Conservation (phyloP, 2,113 vertebrate species). For the Petaurus breviceps region DNA sequence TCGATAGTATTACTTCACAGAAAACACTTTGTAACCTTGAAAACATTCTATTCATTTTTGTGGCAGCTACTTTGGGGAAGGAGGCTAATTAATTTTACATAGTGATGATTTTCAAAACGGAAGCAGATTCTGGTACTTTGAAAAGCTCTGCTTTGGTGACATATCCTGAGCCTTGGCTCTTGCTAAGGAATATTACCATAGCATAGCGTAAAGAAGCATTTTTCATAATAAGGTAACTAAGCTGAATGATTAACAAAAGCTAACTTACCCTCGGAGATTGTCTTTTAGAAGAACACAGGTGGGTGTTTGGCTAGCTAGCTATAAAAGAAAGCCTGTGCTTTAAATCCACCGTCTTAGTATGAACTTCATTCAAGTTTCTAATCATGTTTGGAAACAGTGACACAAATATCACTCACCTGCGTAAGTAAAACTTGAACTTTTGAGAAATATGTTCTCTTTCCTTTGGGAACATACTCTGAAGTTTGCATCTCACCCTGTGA, state of each 20-base stretch:
- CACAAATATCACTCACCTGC: conserved; percentile 33
- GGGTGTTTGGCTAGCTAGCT: not conserved
- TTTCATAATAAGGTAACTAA: not conserved
- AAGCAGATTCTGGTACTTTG: not conserved
- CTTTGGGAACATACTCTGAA: too few relatives aligned
- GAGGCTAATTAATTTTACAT: not conserved
- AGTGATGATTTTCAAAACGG: not conserved
- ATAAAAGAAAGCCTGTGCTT: conserved; percentile 23
- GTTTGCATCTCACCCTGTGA: too few relatives aligned
- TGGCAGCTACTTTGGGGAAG: not conserved
- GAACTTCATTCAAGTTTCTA: not conserved
- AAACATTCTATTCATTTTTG: not conserved
- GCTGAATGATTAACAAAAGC: conserved; percentile 22
- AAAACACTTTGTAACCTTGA: not conserved
- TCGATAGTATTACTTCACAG: not conserved
- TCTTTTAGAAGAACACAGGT: conserved; percentile 7
- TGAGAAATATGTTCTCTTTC: too few relatives aligned
- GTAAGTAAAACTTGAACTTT: not conserved
- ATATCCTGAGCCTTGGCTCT: not conserved
- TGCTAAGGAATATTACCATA: conserved; percentile 25
- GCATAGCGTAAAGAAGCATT: not conserved
- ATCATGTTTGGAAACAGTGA: conserved; percentile 24
- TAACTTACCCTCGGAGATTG: conserved; percentile 14
- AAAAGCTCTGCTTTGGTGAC: not conserved
- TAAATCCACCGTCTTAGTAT: conserved; percentile 39